Conservation (phyloP, 2,797 vertebrate species). For the Halcyon badia region DNA sequence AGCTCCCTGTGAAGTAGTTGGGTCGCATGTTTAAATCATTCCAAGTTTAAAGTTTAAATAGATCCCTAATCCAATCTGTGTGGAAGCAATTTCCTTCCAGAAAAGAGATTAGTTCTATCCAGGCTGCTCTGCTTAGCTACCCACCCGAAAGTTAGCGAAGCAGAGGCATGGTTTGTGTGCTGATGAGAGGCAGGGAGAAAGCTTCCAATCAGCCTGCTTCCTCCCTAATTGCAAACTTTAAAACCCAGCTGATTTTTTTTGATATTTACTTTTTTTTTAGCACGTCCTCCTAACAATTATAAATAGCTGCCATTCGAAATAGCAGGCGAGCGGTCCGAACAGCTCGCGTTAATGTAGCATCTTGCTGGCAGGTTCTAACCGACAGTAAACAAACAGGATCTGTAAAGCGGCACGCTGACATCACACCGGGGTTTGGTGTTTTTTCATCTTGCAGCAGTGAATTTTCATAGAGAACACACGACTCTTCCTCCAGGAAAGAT, state of each 20-base stretch:
- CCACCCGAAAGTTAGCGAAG: constrained; percentile 51
- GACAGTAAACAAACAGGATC: constrained; percentile 61
- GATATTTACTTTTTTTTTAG: neutral
- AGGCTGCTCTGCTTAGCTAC: constrained; percentile 57
- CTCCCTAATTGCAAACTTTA: constrained; percentile 71
- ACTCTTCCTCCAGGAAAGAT: constrained; percentile 47
- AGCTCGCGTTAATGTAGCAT: constrained; percentile 57
- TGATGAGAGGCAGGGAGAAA: constrained; percentile 6
- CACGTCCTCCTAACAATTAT: constrained; percentile 70
- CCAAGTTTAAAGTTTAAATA: constrained; percentile 71
- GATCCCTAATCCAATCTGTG: constrained; percentile 68
- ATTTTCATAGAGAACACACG: constrained; percentile 44
- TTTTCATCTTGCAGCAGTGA: constrained; percentile 47
- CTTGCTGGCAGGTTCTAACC: constrained; percentile 57
- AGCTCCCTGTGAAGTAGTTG: constrained; percentile 18
- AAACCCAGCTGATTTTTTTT: constrained; percentile 62
- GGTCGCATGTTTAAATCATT: constrained; percentile 59
- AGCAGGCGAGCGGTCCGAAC: constrained; percentile 41
- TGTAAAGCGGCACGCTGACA: constrained; percentile 54
- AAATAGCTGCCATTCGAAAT: constrained; percentile 74
- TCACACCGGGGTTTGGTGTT: constrained; percentile 49
- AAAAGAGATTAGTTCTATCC: constrained; percentile 69
- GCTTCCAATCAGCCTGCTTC: constrained; percentile 60
- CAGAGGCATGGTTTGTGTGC: constrained; percentile 41
- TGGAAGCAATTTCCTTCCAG: constrained; percentile 73